Conservation (phyloP, 2,888 invertebrate species). For the Penaeus monodon region DNA sequence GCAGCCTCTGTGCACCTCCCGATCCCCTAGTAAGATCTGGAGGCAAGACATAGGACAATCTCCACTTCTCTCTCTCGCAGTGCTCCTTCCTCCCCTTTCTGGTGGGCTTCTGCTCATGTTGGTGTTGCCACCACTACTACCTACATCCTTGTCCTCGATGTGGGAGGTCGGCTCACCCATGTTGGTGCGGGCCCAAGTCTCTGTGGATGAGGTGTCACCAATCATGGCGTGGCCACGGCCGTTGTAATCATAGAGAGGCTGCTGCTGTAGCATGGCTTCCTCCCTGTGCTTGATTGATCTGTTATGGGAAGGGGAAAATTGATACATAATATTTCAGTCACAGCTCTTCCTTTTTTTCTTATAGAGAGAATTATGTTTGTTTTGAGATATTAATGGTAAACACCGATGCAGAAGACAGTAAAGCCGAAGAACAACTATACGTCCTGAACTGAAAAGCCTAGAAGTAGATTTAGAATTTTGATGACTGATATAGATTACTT, state of each 20-base stretch:
- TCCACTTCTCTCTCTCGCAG: constrained; percentile 15
- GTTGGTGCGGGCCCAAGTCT: constrained; percentile 45
- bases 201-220: constrained; percentile 60
- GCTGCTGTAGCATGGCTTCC: constrained; percentile 48
- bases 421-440: too few species aligned
- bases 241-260: constrained; percentile 48
- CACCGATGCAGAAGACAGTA: too few species aligned
- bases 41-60: constrained; percentile 37
- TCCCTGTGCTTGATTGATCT: too few species aligned
- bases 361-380: too few species aligned
- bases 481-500: too few species aligned
- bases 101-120: constrained; percentile 29
- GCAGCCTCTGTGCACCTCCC: constrained; percentile 41
- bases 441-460: too few species aligned
- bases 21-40: constrained; percentile 38
- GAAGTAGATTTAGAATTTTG: too few species aligned
- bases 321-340: too few species aligned
- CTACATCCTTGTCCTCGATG: too few species aligned
- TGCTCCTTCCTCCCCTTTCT: constrained; percentile 22
- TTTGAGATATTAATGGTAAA: too few species aligned
- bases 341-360: too few species aligned
- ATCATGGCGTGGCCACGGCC: constrained; percentile 53
- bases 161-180: constrained; percentile 14
- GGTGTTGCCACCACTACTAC: neutral
- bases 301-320: neutral